Evolutionary conservation across 2,797 vertebrate species (phyloP).

Genomic region (Betta splendens): DNA sequence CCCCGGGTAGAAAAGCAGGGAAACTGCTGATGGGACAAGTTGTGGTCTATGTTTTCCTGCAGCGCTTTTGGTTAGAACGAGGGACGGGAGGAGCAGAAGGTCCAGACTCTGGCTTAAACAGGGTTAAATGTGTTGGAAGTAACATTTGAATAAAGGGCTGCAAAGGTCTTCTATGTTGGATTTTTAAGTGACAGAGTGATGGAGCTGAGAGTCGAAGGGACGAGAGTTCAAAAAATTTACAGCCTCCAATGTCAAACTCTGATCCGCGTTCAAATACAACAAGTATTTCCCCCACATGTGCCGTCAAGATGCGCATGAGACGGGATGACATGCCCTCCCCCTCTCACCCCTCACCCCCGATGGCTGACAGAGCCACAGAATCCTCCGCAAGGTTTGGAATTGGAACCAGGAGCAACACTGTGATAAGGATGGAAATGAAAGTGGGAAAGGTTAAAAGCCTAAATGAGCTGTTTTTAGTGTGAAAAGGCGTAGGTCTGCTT

Average conservation of each 20-base stretch:
- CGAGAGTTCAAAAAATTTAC: constrained; percentile 45
- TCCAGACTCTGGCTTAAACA: constrained; percentile 31
- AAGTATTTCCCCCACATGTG: constrained; percentile 62
- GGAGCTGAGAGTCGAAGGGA: constrained; percentile 32
- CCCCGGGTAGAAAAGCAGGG: constrained; percentile 20
- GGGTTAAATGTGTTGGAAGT: constrained; percentile 36
- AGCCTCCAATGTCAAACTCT: constrained; percentile 42
- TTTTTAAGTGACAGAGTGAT: constrained; percentile 43
- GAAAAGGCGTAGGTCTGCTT: too few relatives aligned
- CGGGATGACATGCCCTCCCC: constrained; percentile 45
- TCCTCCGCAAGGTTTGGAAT: constrained; percentile 16
- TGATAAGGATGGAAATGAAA: too few relatives aligned
- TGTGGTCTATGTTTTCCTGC: constrained; percentile 49
- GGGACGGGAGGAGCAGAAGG: constrained; percentile 18
- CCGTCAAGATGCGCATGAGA: constrained; percentile 64
- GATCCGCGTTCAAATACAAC: constrained; percentile 55
- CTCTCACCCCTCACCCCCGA: too few relatives aligned
- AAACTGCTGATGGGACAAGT: constrained; percentile 52
- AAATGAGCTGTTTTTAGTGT: too few relatives aligned
- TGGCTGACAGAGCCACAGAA: constrained; percentile 6
- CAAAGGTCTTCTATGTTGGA: constrained; percentile 16
- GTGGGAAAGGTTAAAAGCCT: too few relatives aligned
- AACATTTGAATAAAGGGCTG: constrained; percentile 6
- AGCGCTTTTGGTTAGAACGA: constrained; percentile 51
- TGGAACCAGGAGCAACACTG: too few relatives aligned